Conservation (phyloP, 2,113 vertebrate genomes). For the Pithys albifrons region DNA sequence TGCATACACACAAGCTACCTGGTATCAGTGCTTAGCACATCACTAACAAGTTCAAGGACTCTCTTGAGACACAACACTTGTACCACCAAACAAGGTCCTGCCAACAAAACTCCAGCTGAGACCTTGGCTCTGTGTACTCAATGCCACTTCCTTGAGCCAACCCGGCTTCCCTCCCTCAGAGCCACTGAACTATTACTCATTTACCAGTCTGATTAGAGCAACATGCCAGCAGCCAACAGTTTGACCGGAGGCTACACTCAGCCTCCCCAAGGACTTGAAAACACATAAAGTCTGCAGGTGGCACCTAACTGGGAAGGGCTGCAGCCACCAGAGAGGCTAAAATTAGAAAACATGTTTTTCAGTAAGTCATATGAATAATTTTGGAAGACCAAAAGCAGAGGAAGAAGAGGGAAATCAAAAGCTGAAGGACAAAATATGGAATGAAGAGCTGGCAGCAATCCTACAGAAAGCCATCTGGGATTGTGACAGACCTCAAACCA, state of each 20-base stretch:
- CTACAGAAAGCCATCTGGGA: slow-evolving; percentile 51
- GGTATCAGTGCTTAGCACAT: not conserved
- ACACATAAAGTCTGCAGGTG: not conserved
- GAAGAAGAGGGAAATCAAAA: not conserved
- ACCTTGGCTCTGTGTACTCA: not conserved
- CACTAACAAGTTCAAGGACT: not conserved
- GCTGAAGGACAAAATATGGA: slow-evolving; percentile 13
- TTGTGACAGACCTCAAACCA: slow-evolving; percentile 41
- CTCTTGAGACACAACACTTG: not conserved
- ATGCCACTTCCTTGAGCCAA: not conserved
- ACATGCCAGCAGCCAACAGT: not conserved
- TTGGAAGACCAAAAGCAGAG: not conserved
- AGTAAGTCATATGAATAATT: not conserved
- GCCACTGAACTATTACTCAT: slow-evolving; percentile 42
- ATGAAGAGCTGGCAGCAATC: slow-evolving; percentile 27
- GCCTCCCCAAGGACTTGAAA: not conserved
- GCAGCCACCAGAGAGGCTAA: not conserved
- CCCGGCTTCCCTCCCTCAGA: not conserved
- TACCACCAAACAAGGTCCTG: not conserved
- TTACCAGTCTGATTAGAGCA: slow-evolving; percentile 14
- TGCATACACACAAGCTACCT: not conserved
- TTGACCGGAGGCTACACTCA: not conserved
- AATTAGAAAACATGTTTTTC: not conserved
- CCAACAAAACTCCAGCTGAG: not conserved
- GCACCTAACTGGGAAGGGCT: not conserved